These are phyloP conservation scores for Leucania comma DNA, from an alignment of 2,888 invertebrate genomes.

Conservation along the genomic window DNA sequence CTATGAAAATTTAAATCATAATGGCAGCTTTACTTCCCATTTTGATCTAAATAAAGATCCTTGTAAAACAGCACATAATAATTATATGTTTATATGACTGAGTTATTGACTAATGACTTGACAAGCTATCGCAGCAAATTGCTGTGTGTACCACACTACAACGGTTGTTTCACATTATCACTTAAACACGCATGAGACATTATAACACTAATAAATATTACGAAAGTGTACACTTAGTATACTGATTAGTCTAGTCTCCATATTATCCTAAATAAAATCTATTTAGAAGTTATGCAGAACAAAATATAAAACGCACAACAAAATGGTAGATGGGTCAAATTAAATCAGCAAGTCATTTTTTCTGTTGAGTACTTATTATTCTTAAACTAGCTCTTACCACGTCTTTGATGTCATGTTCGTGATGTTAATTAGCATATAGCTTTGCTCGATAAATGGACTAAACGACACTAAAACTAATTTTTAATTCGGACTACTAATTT, in stretches of 20 bases:
- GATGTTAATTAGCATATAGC: no score
- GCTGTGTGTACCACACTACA: neutral
- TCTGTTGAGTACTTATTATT: neutral
- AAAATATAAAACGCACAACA: slow-evolving; percentile 24
- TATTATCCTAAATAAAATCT: slow-evolving; percentile 22
- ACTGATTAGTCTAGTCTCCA: slow-evolving; percentile 35
- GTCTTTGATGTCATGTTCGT: no score
- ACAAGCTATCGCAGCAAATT: neutral
- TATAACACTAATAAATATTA: neutral
- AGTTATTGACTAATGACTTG: neutral
- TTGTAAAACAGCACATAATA: neutral
- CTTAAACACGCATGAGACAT: slow-evolving; percentile 7
- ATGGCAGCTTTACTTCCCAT: neutral
- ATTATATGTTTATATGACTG: neutral
- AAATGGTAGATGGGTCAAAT: neutral
- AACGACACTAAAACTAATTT: no score
- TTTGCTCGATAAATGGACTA: no score
- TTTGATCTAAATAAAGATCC: neutral
- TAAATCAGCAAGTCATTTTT: neutral
- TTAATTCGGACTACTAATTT: no score
- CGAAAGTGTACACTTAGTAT: neutral
- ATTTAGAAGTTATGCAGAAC: slow-evolving; percentile 3
- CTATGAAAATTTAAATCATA: neutral
- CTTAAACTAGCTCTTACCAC: neutral
- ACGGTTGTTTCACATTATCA: slow-evolving; percentile 44